phyloP scores from a whole-genome alignment of 2,113 vertebrate species.

The Verasper variegatus region DNA sequence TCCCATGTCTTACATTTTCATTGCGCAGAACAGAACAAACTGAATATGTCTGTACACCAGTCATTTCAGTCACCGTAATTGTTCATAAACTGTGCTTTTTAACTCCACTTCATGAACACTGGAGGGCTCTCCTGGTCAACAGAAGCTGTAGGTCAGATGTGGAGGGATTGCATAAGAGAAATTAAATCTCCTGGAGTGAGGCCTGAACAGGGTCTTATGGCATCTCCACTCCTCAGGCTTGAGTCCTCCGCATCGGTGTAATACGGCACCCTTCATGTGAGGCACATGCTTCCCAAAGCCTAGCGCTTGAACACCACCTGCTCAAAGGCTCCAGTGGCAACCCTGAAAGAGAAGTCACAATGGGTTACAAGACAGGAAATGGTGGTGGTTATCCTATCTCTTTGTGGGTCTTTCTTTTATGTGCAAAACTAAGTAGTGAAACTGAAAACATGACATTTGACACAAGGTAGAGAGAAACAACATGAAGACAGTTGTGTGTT shows the following conservation, averaged over 20 bases:
- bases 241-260: constrained; percentile 32
- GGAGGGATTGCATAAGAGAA: constrained; percentile 38
- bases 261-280: constrained; percentile 30
- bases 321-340: constrained; percentile 89
- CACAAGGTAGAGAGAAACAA: not conserved
- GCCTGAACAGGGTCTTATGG: constrained; percentile 15
- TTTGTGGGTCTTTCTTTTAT: not conserved
- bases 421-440: not conserved
- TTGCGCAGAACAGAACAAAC: not conserved
- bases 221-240: constrained; percentile 17
- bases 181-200: constrained; percentile 42
- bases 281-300: constrained; percentile 45
- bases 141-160: constrained; percentile 16
- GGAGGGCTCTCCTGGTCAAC: constrained; percentile 50
- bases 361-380: constrained; percentile 39
- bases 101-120: constrained; percentile 49
- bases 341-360: constrained; percentile 80
- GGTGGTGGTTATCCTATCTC: constrained; percentile 20
- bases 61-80: constrained; percentile 20
- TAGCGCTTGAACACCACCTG: constrained; percentile 96
- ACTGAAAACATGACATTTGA: not conserved
- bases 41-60: not conserved
- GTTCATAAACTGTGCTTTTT: constrained; percentile 20
- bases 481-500: not conserved
- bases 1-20: not conserved